Base-by-base conservation (phyloP, 2,797 vertebrate species). In the Simalia tracyae region DNA sequence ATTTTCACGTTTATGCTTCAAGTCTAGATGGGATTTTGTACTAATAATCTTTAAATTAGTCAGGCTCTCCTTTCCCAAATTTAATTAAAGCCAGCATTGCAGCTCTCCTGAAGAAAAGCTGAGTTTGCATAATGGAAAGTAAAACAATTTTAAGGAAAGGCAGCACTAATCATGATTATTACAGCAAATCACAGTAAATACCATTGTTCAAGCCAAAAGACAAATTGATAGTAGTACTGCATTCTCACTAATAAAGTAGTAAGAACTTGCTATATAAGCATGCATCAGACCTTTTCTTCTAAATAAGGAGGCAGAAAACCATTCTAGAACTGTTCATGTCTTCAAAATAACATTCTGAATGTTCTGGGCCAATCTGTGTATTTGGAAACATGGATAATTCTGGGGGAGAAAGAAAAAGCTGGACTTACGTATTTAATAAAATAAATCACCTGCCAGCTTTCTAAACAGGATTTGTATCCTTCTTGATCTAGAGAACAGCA, bases 71-170 rank as follows among this genome's bases (percentile, higher is more conserved):
- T 95, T 96, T 96, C 90, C 95, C 93, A 91, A 94, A 96, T 94
- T 93, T 97, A 97, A 97, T 97, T 96, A 97, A 96, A 96, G 93
- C 94, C 96, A 97, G 96, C 84, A 94, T 96, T 94, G 90, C 90
- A 92, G 24, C 91, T 95, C 94, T 91, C 31, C 87, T 96, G 92
- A 72, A 95, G 95, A 96, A 94, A 97, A 96, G 92, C 85, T 95
- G 94, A 97, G 96, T 97, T 97, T 97, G 95, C 92, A 95, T 93
- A 97, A 94, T 92, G 95, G 92, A 96, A 97, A 97, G 90, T 61
- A 97, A 97, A 97, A 95, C 93, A 95, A 26, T 94, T 96, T 97
- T 97, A 96, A 93, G 86, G 89, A 97, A 97, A 96, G 94, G 92
- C 91, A 94, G 81, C 88, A 93, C 97, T 97, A 97, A 97, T 97